Evolutionary conservation across 2,113 vertebrate genomes (phyloP), one percentile per base, ranked within the genome.

Genomic region (Upupa epops): DNA sequence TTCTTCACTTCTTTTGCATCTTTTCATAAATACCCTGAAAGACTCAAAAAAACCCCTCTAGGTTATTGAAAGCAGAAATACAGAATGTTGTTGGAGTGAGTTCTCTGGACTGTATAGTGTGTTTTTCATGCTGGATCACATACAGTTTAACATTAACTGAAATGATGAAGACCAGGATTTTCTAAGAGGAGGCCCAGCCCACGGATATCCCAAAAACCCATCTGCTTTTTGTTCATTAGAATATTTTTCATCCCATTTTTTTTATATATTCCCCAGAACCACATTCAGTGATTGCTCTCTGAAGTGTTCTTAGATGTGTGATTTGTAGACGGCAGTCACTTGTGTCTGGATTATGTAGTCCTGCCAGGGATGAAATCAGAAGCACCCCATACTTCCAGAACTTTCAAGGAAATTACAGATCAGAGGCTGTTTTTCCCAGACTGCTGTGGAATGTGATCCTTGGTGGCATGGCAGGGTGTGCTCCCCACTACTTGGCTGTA

Each of bases 11-110:
- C 34, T 79, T 87, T 56, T 82, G 22, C 36, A 72, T 49, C 10
- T 64, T 87, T 69, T 54, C 1, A 40, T 49, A 13, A 86, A 51
- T 22, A 83, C 32, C 17, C 28, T 34, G 26, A 60, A 63, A 64
- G 20, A 52, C 40, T 64, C 8, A 69, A 26, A 48, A 63, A 26
- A 0, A 0, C 8, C 3, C 24, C 26, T 18, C n/a, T 9, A 82
- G 18, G n/a, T 70, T 79, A 29, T 76, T 79, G 51, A 85, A 65
- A 76, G 16, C 26, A 51, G 59, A 76, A 85, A 55, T 29, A 4
- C 1, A 80, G 34, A 73, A 55, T 55, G 6, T 8, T 78, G 56
- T 17, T 76, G 59, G 20, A 52, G 1, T 24, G 51, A 64, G 24
- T 11, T 81, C 25, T 79, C 21, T 63, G 66, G 60, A n/a, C 56